These are phyloP conservation scores for Halcyon smyrnensis DNA, from an alignment of 2,797 vertebrate species.

Conservation along the genomic window DNA sequence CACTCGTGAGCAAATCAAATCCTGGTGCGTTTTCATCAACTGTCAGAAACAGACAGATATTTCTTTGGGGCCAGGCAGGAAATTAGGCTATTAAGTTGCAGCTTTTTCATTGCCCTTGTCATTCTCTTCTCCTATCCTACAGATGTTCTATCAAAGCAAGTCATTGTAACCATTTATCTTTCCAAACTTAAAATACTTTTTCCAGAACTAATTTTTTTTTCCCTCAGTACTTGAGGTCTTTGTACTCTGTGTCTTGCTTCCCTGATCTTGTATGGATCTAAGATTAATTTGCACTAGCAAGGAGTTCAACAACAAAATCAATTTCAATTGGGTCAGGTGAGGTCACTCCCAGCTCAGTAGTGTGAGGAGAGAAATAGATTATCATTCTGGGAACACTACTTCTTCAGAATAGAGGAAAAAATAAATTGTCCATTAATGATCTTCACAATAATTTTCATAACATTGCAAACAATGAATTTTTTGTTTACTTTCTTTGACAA, in stretches of 20 bases:
- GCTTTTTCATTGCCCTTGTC: conserved; percentile 84
- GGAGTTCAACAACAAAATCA: conserved; percentile 92
- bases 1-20: conserved; percentile 86
- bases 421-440: conserved; percentile 14
- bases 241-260: conserved; percentile 79
- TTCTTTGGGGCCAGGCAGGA: conserved; percentile 89
- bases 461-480: background rate
- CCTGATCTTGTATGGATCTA: conserved; percentile 84
- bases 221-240: conserved; percentile 75
- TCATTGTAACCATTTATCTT: conserved; percentile 91
- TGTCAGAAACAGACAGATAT: conserved; percentile 88
- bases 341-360: conserved; percentile 84
- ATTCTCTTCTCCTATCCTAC: conserved; percentile 83
- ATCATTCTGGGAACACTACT: conserved; percentile 81
- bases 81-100: conserved; percentile 96
- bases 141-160: conserved; percentile 91
- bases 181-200: conserved; percentile 87
- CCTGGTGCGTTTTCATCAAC: conserved; percentile 88
- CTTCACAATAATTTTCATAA: conserved; percentile 38
- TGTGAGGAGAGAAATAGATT: conserved; percentile 85
- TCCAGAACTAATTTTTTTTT: conserved; percentile 74
- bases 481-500: background rate
- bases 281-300: conserved; percentile 88
- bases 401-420: conserved; percentile 40
- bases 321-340: conserved; percentile 90